Conservation (phyloP, 2,113 vertebrate genomes). For the Pterocles orientalis region DNA sequence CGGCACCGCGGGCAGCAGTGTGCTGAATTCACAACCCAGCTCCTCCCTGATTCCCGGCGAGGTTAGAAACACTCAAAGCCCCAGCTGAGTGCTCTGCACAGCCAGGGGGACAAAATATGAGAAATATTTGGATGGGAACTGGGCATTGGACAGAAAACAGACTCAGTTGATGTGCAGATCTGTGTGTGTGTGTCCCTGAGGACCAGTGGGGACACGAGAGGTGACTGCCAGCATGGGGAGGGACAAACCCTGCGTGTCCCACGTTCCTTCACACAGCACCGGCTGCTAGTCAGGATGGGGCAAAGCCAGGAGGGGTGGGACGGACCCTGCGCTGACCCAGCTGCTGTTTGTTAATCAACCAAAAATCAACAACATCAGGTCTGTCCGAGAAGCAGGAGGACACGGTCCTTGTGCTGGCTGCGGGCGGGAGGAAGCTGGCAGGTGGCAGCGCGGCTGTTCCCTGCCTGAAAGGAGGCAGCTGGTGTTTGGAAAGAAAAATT, state of each 20-base stretch:
- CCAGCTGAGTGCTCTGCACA: neutral
- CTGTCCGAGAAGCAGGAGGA: neutral
- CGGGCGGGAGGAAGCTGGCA: neutral
- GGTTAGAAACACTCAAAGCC: neutral
- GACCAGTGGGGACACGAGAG: neutral
- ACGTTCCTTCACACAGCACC: rapidly evolving
- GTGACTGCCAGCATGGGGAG: neutral
- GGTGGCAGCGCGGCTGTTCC: neutral
- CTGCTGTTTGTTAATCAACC: neutral
- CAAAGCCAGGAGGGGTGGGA: neutral
- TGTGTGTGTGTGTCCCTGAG: no score
- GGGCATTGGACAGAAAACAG: neutral
- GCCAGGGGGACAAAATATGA: neutral
- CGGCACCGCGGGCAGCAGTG: neutral
- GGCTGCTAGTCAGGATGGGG: neutral
- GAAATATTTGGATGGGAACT: neutral
- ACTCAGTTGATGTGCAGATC: neutral
- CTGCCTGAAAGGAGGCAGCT: neutral
- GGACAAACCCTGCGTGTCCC: neutral
- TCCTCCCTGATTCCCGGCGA: neutral
- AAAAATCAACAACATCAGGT: neutral
- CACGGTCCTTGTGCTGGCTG: rapidly evolving
- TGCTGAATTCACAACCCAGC: neutral
- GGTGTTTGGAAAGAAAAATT: neutral
- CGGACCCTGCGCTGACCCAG: neutral